These are phyloP conservation scores for Aethina tumida DNA, from an alignment of 1,140 invertebrate species.

Conservation along the genomic window DNA sequence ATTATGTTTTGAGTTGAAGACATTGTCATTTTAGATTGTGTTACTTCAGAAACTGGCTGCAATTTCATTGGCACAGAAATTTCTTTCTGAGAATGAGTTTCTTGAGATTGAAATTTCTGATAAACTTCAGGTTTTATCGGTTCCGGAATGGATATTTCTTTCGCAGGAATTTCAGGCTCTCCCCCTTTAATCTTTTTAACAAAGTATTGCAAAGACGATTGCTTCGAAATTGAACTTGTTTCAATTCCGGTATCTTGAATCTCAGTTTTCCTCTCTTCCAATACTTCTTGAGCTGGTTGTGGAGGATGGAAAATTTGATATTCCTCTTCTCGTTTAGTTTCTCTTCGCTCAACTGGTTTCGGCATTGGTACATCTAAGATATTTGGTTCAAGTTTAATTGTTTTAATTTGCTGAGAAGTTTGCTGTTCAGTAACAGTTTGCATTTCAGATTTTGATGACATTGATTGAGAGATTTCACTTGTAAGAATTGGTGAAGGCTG, in stretches of 20 bases:
- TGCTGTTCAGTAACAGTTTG: slow-evolving; percentile 24
- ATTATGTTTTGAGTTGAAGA: slow-evolving; percentile 17
- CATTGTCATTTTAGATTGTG: slow-evolving; percentile 19
- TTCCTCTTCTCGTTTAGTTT: slow-evolving; percentile 17
- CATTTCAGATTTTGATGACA: slow-evolving; percentile 27
- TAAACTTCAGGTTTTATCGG: slow-evolving; percentile 31
- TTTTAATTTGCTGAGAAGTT: slow-evolving; percentile 26
- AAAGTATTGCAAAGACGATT: slow-evolving; percentile 35
- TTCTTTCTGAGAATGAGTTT: slow-evolving; percentile 12
- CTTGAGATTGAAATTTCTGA: slow-evolving; percentile 28
- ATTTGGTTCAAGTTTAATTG: slow-evolving; percentile 25
- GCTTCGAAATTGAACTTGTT: slow-evolving; percentile 35
- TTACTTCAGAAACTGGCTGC: slow-evolving; percentile 22
- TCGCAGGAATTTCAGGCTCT: slow-evolving; percentile 19
- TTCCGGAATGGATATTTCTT: slow-evolving; percentile 22
- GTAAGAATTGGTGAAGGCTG: slow-evolving; percentile 8
- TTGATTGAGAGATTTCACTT: slow-evolving; percentile 21
- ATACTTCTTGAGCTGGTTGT: slow-evolving; percentile 13
- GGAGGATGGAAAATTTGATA: slow-evolving; percentile 18
- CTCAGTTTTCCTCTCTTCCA: slow-evolving; percentile 24
- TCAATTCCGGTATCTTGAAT: slow-evolving; percentile 29
- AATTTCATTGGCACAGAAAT: slow-evolving; percentile 15
- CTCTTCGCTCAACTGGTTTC: slow-evolving; percentile 19
- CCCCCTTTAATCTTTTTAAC: slow-evolving; percentile 34
- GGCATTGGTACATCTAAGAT: slow-evolving; percentile 23